Base-by-base conservation (phyloP, 2,113 vertebrate species). In the Siphamia tubifer region DNA sequence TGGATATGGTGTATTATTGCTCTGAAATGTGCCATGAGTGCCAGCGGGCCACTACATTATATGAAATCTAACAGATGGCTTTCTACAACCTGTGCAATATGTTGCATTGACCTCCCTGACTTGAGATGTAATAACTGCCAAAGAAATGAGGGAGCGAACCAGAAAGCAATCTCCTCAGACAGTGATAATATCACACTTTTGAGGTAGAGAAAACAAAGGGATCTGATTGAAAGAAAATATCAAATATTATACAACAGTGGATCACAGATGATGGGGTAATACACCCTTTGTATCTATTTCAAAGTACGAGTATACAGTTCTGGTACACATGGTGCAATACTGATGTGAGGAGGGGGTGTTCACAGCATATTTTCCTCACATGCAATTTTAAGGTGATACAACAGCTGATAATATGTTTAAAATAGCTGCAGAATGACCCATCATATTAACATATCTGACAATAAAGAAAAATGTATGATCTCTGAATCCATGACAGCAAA, bases 41-140 rank as follows among this genome's bases (percentile, higher is more conserved):
- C 67, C 68, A 38, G 61, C 16, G 34, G 64, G 78, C 57, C 15
- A 30, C 67, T 42, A 36, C 65, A 68, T 81, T 53, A 72, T 56
- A 77, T 68, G 79, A 79, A 70, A 72, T 74, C 73, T 35, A 80
- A 81, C 87, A 84, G 89, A 89, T 86, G 84, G 82, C 78, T 82
- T 66, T 74, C 69, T 54, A 67, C 77, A 87, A 85, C 72, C 79
- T 63, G 68, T 57, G 79, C 83, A 89, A 88, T 83, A 84, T 85
- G 82, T 79, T 31, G 76, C 62, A 63, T 28, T 80, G 81, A 88
- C 86, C 87, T 54, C 68, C 53, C 48, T 36, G 71, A 79, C 83
- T 85, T 66, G 62, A 66, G 79, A 76, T 80, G 84, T 86, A 90
- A 89, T 88, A 88, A 89, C 81, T 77, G 84, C 67, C 75, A 61